Conservation (phyloP, 2,113 vertebrate species). For the Copsychus sechellarum region DNA sequence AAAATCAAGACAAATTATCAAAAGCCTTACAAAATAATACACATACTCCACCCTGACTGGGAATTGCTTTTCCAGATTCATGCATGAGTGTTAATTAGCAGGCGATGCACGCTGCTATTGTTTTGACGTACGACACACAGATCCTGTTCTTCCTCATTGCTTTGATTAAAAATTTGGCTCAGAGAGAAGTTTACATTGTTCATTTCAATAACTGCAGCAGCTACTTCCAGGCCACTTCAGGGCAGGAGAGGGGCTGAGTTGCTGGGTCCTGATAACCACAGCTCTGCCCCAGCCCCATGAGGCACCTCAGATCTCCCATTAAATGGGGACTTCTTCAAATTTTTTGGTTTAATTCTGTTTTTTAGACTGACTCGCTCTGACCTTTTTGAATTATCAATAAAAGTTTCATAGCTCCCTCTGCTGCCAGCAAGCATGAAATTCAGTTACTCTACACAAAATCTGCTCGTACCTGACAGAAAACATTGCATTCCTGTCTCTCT, state of each 20-base stretch:
- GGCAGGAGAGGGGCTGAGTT: background rate
- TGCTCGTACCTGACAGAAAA: background rate
- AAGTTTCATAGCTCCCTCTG: slow-evolving; percentile 49
- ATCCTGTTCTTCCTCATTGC: background rate
- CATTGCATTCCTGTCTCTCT: background rate
- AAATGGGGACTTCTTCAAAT: background rate
- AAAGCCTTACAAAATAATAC: background rate
- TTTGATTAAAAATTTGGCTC: slow-evolving; percentile 25
- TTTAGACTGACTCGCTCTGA: rapidly evolving
- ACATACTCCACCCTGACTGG: background rate
- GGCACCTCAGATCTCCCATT: background rate
- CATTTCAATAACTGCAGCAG: background rate
- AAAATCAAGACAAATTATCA: background rate
- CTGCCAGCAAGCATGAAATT: background rate
- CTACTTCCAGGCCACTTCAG: background rate
- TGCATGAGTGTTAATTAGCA: background rate
- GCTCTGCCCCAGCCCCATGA: background rate
- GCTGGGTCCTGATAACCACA: background rate
- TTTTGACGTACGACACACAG: background rate
- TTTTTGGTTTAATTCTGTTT: background rate
- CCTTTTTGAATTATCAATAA: background rate
- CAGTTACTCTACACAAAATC: background rate
- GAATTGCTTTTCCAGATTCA: slow-evolving; percentile 47
- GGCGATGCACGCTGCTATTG: background rate
- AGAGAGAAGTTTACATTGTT: background rate